Percentiles rank a stretch among this genome's conserved stretches.
These are phyloP conservation scores for Cyrtodaria siliqua DNA, from an alignment of 2,888 invertebrate genomes.

Conservation along the genomic window DNA sequence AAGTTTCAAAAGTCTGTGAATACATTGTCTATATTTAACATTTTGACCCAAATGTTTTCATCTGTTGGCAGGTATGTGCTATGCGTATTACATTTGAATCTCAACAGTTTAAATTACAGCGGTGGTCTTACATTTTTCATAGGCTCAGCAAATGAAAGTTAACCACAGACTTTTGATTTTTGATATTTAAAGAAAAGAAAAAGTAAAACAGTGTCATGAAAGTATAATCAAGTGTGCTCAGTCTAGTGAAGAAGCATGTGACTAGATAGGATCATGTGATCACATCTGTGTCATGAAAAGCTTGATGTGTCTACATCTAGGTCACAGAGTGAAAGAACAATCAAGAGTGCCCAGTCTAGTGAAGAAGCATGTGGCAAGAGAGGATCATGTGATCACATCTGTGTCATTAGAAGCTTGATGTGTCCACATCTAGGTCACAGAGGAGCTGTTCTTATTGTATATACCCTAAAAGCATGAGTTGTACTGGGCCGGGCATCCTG, in stretches of 20 bases:
- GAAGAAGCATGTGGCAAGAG: slow-evolving; percentile 52
- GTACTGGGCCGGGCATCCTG: slow-evolving; percentile 79
- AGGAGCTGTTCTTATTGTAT: slow-evolving; percentile 15
- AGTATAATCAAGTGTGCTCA: slow-evolving; percentile 29
- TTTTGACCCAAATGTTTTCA: too few species aligned
- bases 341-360: slow-evolving; percentile 44
- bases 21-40: too few species aligned
- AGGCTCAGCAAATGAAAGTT: too few species aligned
- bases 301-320: slow-evolving; percentile 39
- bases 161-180: too few species aligned
- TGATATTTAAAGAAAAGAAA: too few species aligned
- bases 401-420: slow-evolving; percentile 48
- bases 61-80: too few species aligned
- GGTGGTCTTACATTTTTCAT: too few species aligned
- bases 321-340: slow-evolving; percentile 18
- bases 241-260: slow-evolving; percentile 52
- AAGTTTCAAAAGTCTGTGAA: too few species aligned
- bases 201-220: too few species aligned
- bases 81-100: too few species aligned
- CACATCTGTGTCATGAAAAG: slow-evolving; percentile 54
- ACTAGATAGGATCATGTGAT: slow-evolving; percentile 53
- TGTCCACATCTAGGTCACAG: slow-evolving; percentile 32
- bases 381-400: slow-evolving; percentile 58
- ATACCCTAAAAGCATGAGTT: slow-evolving; percentile 82
- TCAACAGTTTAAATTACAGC: too few species aligned